Conservation (phyloP, 2,113 vertebrate genomes). For the Stercorarius parasiticus region DNA sequence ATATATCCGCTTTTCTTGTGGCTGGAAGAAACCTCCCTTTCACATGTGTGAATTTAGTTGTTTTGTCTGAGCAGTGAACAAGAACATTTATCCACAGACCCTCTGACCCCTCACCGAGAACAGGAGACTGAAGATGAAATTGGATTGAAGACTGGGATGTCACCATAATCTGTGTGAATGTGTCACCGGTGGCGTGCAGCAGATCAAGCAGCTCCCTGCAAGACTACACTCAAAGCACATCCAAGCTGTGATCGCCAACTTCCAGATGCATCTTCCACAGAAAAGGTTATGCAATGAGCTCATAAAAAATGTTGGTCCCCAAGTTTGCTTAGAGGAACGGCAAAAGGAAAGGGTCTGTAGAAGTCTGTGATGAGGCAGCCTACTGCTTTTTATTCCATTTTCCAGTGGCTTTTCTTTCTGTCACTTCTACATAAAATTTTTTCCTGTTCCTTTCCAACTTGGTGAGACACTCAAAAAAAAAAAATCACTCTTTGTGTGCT, state of each 20-base stretch:
- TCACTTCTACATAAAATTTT: not conserved
- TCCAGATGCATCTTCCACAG: not conserved
- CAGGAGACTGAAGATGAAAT: not conserved
- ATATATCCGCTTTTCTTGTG: not conserved
- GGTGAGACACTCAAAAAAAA: not conserved
- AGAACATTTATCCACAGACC: not conserved
- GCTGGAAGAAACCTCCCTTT: not conserved
- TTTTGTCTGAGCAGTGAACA: not conserved
- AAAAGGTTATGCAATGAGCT: not conserved
- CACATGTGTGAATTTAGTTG: not conserved
- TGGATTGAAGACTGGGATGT: not conserved
- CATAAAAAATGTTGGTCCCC: not conserved
- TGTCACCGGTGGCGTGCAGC: not conserved
- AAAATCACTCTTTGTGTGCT: not conserved
- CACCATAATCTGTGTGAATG: not conserved
- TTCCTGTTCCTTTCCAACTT: not conserved
- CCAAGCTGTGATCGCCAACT: not conserved
- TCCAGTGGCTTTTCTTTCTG: not conserved
- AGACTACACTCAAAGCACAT: not conserved
- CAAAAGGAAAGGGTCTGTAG: not conserved
- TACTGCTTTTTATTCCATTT: not conserved
- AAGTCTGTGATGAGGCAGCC: not conserved
- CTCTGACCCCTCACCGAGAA: not conserved
- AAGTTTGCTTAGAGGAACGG: not conserved
- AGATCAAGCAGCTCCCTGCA: not conserved